Conservation (phyloP, 1,140 invertebrate genomes). For the Drosophila pruinosa region DNA sequence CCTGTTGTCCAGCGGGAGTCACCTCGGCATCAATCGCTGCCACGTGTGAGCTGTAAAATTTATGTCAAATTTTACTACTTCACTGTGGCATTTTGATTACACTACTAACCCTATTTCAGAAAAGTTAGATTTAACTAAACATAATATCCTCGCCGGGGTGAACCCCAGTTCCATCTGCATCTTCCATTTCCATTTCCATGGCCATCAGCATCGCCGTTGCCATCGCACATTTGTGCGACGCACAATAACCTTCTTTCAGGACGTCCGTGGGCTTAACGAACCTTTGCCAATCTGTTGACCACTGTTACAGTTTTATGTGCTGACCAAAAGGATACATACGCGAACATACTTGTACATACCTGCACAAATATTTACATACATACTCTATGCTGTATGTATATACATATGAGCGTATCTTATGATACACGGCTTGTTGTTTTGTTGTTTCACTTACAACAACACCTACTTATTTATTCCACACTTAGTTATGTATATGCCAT, state of each 20-base stretch:
- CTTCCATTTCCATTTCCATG: neutral
- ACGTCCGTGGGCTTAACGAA: constrained; percentile 59
- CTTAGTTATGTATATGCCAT: constrained; percentile 4
- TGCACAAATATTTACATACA: constrained; percentile 3
- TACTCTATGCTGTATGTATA: too few relatives aligned
- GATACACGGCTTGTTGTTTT: constrained; percentile 11
- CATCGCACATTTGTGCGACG: constrained; percentile 11
- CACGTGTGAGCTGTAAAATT: constrained; percentile 73
- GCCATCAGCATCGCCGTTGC: neutral
- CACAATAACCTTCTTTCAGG: constrained; percentile 60
- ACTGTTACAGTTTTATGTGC: constrained; percentile 51
- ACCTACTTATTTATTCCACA: constrained; percentile 21
- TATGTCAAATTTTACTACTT: constrained; percentile 70
- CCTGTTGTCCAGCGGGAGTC: constrained; percentile 32
- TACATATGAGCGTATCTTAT: constrained; percentile 20
- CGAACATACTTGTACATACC: constrained; percentile 10
- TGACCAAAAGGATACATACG: constrained; percentile 17
- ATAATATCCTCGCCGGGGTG: constrained; percentile 44
- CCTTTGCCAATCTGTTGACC: constrained; percentile 74
- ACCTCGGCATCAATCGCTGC: constrained; percentile 32
- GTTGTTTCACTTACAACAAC: constrained; percentile 16
- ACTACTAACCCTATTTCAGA: constrained; percentile 67
- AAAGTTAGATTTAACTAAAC: constrained; percentile 68
- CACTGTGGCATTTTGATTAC: constrained; percentile 56
- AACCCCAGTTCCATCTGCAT: neutral